Conservation (phyloP, 1,140 invertebrate genomes). For the Laodelphax striatellus region DNA sequence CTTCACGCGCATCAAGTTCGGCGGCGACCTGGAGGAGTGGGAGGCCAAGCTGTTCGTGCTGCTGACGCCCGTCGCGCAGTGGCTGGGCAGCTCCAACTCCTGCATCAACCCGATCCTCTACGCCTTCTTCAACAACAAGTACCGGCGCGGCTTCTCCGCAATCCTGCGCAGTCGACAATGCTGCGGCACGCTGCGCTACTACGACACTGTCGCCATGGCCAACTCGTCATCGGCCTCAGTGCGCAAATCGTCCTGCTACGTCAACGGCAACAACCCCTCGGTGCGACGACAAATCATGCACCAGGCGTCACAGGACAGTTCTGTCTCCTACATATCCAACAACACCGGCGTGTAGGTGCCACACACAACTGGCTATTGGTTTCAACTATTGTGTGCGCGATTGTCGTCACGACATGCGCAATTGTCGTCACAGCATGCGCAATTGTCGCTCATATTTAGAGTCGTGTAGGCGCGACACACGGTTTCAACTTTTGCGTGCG, state of each 20-base stretch:
- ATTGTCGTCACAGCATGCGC: not conserved
- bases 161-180: constrained; percentile 74
- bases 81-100: constrained; percentile 90
- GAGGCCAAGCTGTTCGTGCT: constrained; percentile 70
- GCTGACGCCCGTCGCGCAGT: constrained; percentile 84
- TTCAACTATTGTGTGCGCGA: not conserved
- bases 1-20: constrained; percentile 75
- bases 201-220: constrained; percentile 71
- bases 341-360: constrained; percentile 25
- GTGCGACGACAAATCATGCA: constrained; percentile 18
- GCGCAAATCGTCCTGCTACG: constrained; percentile 69
- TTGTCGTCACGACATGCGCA: not conserved
- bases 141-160: constrained; percentile 81
- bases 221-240: constrained; percentile 61
- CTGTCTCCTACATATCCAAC: constrained; percentile 30
- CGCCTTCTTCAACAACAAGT: constrained; percentile 95
- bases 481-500: too few species aligned
- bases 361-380: not conserved
- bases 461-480: not conserved
- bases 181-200: constrained; percentile 68
- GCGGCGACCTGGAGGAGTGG: constrained; percentile 51
- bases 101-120: constrained; percentile 98
- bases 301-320: constrained; percentile 25
- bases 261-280: constrained; percentile 45
- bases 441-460: not conserved